These are phyloP conservation scores for Glaucomys volans DNA, from an alignment of 2,113 vertebrate genomes.

Conservation along the genomic window DNA sequence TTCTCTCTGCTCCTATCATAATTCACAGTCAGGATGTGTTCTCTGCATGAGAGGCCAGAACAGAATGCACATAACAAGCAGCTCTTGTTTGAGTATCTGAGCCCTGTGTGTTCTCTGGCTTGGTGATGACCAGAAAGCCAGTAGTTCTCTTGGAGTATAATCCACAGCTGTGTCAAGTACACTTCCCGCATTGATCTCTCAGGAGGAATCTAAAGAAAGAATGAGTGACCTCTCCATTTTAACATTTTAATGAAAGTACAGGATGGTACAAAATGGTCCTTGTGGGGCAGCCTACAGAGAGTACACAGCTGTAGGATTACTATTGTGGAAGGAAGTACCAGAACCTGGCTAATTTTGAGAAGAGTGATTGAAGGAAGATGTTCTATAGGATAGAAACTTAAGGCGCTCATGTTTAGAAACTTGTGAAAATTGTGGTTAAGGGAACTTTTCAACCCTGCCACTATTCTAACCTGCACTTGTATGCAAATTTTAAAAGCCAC, in stretches of 20 bases:
- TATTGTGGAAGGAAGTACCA: not conserved
- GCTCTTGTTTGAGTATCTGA: not conserved
- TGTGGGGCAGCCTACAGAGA: not conserved
- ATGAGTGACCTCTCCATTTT: not conserved
- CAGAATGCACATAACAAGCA: not conserved
- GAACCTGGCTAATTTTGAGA: not conserved
- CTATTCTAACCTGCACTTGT: not conserved
- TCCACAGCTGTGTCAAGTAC: not conserved
- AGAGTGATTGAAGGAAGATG: not conserved
- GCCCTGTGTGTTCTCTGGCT: not conserved
- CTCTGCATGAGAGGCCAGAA: not conserved
- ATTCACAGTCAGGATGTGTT: not conserved
- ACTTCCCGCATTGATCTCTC: not conserved
- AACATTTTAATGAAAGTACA: not conserved
- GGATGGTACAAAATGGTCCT: not conserved
- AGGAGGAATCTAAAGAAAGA: not conserved
- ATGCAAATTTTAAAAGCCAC: constrained; percentile 11
- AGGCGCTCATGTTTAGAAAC: not conserved
- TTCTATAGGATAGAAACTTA: not conserved
- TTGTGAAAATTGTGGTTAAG: not conserved
- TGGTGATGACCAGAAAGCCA: not conserved
- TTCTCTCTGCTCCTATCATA: not conserved
- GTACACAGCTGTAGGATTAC: not conserved
- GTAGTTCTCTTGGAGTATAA: not conserved
- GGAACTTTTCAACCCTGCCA: not conserved